A percentile compares a stretch with the other conserved stretches of the same genome.
Evolutionary conservation across 2,888 invertebrate species (phyloP).

Genomic region (Drosophila suboccidentalis): DNA sequence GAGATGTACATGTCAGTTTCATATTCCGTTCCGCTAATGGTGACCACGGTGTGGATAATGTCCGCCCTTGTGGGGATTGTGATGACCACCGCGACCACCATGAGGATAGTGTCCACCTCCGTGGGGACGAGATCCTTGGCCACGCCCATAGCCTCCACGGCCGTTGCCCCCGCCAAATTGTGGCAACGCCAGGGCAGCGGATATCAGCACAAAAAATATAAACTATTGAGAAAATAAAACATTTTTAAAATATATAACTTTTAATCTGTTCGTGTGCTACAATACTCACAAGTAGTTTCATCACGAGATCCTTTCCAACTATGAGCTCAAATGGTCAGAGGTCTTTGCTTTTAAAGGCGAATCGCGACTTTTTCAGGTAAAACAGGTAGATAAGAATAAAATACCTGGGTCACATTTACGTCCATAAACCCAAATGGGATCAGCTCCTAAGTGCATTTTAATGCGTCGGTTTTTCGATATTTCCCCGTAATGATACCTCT

Average conservation of each 20-base stretch:
- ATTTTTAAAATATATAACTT: too few species aligned
- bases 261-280: too few species aligned
- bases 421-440: constrained; percentile 6
- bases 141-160: background rate
- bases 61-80: background rate
- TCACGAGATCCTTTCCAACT: background rate
- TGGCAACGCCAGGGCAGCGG: constrained; percentile 9
- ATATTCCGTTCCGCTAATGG: background rate
- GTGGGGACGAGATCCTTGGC: background rate
- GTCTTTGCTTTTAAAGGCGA: constrained; percentile 2
- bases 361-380: background rate
- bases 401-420: background rate
- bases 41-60: background rate
- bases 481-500: background rate
- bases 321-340: constrained; percentile 1
- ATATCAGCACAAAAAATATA: constrained; percentile 5
- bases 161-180: constrained; percentile 2
- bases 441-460: constrained; percentile 1
- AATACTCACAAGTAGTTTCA: constrained; percentile 6
- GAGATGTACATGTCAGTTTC: background rate
- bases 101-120: background rate
- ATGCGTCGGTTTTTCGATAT: background rate
- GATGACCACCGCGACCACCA: background rate
- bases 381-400: background rate
- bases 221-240: background rate